Evolutionary conservation across 1,140 invertebrate genomes (phyloP), one percentile per base, ranked within the genome.

Genomic region (Drosophila ironensis): DNA sequence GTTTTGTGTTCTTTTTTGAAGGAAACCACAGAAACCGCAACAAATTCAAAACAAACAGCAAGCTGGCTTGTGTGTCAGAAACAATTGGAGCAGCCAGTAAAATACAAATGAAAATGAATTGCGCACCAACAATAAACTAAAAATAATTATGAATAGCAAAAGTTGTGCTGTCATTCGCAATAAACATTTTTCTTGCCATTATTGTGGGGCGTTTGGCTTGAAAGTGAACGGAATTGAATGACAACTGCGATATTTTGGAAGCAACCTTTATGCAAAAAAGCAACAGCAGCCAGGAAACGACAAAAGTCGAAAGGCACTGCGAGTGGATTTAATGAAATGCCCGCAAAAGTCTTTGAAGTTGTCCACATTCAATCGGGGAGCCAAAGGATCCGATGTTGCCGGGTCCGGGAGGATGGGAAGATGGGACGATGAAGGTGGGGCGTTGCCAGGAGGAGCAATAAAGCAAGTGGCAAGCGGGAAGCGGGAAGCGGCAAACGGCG

Each of bases 241-340:
- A 69, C 56, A 70, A 64, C 20, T 27, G 59, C 8, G 3, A n/a
- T 30, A 11, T 46, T 61, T 78, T 33, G n/a, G 11, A 14, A 14
- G 40, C 42, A 69, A 54, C 66, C 53, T 61, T 71, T 71, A 50
- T 53, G 67, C 24, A 47, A 69, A 69, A 50, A 12, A 48, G 41
- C 53, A 54, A 24, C 45, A 28, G 7, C 25, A 27, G 25, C 7
- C 8, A n/a, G 8, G 14, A 59, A 56, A 27, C 19, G 40, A 30
- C 45, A 38, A 68, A 52, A 46, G 33, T 56, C 54, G 3, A 27
- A 14, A 1, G 28, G 12, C 53, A 53, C 41, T 52, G 53, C 67
- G 53, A 72, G 60, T 68, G 67, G 42, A 75, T 72, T 59, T 69
- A 76, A 82, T 76, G 66, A 81, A 82, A 76, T 67, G 68, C 48